Base-by-base conservation (phyloP, 2,888 invertebrate species). In the Nemotelus nigrinus region DNA sequence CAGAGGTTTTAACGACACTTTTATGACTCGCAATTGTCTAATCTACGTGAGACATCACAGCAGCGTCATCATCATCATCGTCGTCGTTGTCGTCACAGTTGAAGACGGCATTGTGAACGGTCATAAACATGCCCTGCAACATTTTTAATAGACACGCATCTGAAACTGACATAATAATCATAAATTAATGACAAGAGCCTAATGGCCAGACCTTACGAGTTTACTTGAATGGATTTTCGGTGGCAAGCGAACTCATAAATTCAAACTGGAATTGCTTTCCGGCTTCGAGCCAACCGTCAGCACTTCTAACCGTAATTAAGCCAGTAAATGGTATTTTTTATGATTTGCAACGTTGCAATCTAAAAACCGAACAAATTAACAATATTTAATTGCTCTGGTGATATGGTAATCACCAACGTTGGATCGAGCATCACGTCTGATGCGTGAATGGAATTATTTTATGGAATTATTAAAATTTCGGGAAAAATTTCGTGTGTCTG, bases 81-180 rank as follows among this genome's bases (percentile, higher is more conserved):
- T 50, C 67, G n/a, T 39, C 1, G 39, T 48, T 50, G 25, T 48
- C 57, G 10, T 57, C 4, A 57, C 25, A 57, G 25, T 8, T 57
- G 57, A 10, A 57, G 57, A 3, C 10, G 2, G 47, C 48, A 53
- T 43, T 0, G 50, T 25, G 25, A 25, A 25, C 25, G 25, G 25
- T 25, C 25, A 25, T 39, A 50, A 70, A 55, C 70, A 70, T 70
- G 53, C 53, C n/a, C 55, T 43, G 10, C 8, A 3, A 70, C 53
- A 41, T 53, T 70, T 70, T 70, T 55, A 70, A 70, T 70, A 41
- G 53, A 53, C 7, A 43, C 43, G 1, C 55, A 70, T 70, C 55
- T 55, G 8, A 70, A 70, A 70, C 53, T 70, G 70, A 55, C 53
- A 70, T 55, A 70, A 70, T 70, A 70, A 70, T 70, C 43, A 70